Base-by-base conservation (phyloP, 1,140 invertebrate genomes). In the Rhyacophila brunnea region DNA sequence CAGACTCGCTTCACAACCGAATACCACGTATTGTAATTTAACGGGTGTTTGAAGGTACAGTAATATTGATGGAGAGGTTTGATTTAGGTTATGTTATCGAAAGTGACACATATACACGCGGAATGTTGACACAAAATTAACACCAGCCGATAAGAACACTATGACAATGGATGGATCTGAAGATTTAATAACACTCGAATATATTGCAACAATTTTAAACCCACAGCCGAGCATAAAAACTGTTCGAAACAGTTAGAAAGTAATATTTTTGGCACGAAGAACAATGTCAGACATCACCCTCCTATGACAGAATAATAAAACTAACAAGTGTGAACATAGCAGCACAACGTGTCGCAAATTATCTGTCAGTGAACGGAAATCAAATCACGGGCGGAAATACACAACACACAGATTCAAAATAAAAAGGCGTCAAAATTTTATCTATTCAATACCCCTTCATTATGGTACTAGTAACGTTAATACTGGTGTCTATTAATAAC, bases 51-150 rank as follows among this genome's bases (percentile, higher is more conserved):
- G n/a, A 19, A n/a, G 43, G 5, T 40, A 15, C n/a, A 45, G 43
- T 17, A 45, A 45, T 17, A 45, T 17, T 15, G 13, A 45, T 45
- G 43, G 10, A 17, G 18, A 20, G n/a, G n/a, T n/a, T 45, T 2
- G 2, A 15, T 45, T 45, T 15, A 45, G 43, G 43, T 45, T 45
- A 45, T 45, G 43, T 45, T 45, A 45, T 45, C 14, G 43, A 45
- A 45, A 45, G 43, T 45, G 43, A 45, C 43, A 45, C 43, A 45
- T 45, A 45, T 45, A 45, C 43, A 45, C 43, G 43, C 13, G 43
- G 43, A 45, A 45, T 19, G 43, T 19, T 15, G 9, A 45, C 43
- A 40, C 43, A 19, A 45, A 28, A 28, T 9, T 28, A 28, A 28
- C 23, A 28, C 23, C 9, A 9, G 23, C 9, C 9, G 9, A 28